phyloP scores from a whole-genome alignment of 1,140 invertebrate genomes.

The Conus betulinus region DNA sequence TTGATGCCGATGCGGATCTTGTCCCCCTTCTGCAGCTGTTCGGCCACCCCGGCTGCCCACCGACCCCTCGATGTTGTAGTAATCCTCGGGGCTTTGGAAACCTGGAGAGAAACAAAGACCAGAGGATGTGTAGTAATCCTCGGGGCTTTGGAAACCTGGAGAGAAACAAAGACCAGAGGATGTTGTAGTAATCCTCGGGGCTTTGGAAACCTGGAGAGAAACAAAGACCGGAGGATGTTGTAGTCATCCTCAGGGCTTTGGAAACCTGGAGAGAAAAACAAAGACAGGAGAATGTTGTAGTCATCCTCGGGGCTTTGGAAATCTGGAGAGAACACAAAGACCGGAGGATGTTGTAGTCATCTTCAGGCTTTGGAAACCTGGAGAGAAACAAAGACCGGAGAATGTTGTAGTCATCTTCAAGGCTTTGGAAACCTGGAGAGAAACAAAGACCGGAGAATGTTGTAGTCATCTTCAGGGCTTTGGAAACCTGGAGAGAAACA shows the following conservation, averaged over 20 bases:
- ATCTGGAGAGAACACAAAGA: background rate
- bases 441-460: too few relatives aligned
- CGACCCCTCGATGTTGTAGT: constrained; percentile 68
- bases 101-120: background rate
- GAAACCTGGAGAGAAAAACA: background rate
- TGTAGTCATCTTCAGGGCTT: too few relatives aligned
- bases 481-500: too few relatives aligned
- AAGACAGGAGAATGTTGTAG: background rate
- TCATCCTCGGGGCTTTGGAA: too few relatives aligned
- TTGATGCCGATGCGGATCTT: constrained; percentile 70
- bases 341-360: background rate
- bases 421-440: too few relatives aligned
- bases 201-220: constrained; percentile 54
- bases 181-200: constrained; percentile 27
- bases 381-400: too few relatives aligned
- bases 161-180: background rate
- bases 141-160: too few relatives aligned
- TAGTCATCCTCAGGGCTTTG: too few relatives aligned
- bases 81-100: constrained; percentile 33
- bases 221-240: background rate
- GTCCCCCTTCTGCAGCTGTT: constrained; percentile 66
- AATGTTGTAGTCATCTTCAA: too few relatives aligned
- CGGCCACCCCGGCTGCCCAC: constrained; percentile 67
- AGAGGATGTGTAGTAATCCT: background rate
- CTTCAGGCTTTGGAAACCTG: too few relatives aligned